These are phyloP conservation scores for Ochotona princeps DNA, from an alignment of 2,113 vertebrate genomes.

Conservation along the genomic window DNA sequence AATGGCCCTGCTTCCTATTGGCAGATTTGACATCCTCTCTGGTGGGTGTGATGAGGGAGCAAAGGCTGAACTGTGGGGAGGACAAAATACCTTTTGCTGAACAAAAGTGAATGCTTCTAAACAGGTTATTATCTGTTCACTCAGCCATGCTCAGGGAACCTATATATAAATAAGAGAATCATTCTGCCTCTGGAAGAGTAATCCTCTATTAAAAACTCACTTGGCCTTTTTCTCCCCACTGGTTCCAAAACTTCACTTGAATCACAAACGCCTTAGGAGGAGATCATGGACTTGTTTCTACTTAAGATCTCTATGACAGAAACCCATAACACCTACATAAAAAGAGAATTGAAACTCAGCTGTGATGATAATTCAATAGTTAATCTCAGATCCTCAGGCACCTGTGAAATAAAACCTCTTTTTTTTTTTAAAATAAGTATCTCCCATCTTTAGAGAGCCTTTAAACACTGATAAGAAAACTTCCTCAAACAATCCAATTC, in stretches of 20 bases:
- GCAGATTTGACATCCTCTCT: conserved; percentile 52
- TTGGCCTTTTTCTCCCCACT: background rate
- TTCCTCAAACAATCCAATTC: background rate
- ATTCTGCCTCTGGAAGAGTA: conserved; percentile 41
- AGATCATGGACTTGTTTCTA: conserved; percentile 51
- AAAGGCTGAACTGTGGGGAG: conserved; percentile 39
- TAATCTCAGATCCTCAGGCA: conserved; percentile 58
- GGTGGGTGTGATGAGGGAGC: conserved; percentile 30
- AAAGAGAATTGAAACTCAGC: conserved; percentile 46
- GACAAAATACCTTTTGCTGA: conserved; percentile 56
- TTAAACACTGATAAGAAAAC: conserved; percentile 50
- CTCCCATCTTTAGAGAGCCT: conserved; percentile 24
- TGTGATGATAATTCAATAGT: conserved; percentile 50
- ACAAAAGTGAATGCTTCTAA: conserved; percentile 21
- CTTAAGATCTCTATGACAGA: conserved; percentile 64
- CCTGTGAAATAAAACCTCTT: conserved; percentile 8
- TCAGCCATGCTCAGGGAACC: conserved; percentile 12
- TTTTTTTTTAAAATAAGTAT: background rate
- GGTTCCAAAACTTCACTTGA: conserved; percentile 49
- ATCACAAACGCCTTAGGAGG: conserved; percentile 47
- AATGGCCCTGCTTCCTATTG: conserved; percentile 54
- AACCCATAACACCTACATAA: conserved; percentile 62
- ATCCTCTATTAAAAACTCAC: conserved; percentile 55
- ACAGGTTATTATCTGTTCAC: conserved; percentile 58
- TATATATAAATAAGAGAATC: conserved; percentile 3